phyloP scores from a whole-genome alignment of 2,888 invertebrate species.

The Drosophila paranaensis region DNA sequence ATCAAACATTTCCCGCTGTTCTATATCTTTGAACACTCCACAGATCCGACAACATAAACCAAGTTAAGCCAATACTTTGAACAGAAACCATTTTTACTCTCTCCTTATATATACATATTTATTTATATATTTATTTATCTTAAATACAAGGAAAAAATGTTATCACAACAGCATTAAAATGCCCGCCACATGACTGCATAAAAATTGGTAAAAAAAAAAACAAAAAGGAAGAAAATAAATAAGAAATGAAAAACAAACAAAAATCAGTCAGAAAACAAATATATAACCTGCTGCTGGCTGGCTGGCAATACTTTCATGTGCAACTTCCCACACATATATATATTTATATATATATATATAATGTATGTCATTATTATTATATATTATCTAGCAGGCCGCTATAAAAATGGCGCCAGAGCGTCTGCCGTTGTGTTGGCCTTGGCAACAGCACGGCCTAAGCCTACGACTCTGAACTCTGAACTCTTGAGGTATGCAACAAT shows the following conservation, averaged over 20 bases:
- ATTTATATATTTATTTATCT: background rate
- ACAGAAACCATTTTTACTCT: background rate
- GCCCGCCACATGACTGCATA: constrained; percentile 3
- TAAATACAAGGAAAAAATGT: background rate
- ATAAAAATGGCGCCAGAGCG: constrained; percentile 51
- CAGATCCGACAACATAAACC: background rate
- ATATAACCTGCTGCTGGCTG: background rate
- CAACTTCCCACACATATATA: background rate
- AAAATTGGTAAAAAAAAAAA: constrained; percentile 4
- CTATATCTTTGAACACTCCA: too few species aligned
- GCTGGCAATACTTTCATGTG: background rate
- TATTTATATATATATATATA: background rate
- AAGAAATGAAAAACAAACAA: constrained; percentile 47
- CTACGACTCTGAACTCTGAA: background rate
- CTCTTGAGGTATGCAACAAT: constrained; percentile 35
- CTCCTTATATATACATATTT: too few species aligned
- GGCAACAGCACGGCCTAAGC: constrained; percentile 2
- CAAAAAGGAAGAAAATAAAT: constrained; percentile 2
- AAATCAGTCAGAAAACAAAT: constrained; percentile 5
- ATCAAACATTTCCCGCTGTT: too few species aligned
- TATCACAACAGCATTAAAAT: background rate
- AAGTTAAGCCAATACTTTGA: background rate
- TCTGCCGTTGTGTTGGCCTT: constrained; percentile 27
- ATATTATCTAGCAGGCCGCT: constrained; percentile 6
- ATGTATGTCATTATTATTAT: constrained; percentile 1